A percentile compares a stretch with the other conserved stretches of the same genome.
These are phyloP conservation scores for Zaprionus capensis DNA, from an alignment of 1,140 invertebrate genomes.

Conservation along the genomic window DNA sequence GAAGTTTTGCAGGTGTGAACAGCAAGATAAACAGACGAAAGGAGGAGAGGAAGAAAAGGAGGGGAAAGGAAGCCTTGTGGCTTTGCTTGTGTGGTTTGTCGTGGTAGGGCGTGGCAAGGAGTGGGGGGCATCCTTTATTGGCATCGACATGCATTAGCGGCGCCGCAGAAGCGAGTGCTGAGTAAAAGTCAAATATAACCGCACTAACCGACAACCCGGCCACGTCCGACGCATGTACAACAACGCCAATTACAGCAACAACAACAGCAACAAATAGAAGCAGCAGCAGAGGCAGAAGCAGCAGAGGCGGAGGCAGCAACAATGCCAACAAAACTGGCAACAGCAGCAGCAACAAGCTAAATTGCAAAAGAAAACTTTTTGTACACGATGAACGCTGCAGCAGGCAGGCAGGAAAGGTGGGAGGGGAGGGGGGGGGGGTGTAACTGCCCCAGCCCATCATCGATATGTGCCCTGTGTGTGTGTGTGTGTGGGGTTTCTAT, in stretches of 20 bases:
- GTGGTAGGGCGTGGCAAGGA: not conserved
- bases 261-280: conserved; percentile 16
- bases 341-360: conserved; percentile 68
- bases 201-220: conserved; percentile 57
- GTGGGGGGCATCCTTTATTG: conserved; percentile 55
- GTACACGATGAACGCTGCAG: conserved; percentile 47
- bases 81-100: conserved; percentile 11
- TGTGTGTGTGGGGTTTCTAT: conserved; percentile 16
- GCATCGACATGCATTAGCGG: conserved; percentile 79
- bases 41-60: not conserved
- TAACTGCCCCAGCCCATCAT: conserved; percentile 65
- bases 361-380: conserved; percentile 82
- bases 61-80: not conserved
- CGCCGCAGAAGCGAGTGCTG: conserved; percentile 59
- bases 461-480: conserved; percentile 8
- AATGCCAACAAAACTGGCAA: conserved; percentile 26
- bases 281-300: not conserved
- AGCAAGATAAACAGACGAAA: conserved; percentile 69
- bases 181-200: conserved; percentile 77
- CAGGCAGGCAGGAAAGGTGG: conserved; percentile 15
- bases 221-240: conserved; percentile 63
- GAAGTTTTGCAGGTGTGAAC: conserved; percentile 80
- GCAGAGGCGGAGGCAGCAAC: not conserved
- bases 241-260: conserved; percentile 46
- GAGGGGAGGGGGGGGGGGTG: conserved; percentile 21